Conservation (phyloP, 2,797 vertebrate genomes). For the Sebastes hopkinsi region DNA sequence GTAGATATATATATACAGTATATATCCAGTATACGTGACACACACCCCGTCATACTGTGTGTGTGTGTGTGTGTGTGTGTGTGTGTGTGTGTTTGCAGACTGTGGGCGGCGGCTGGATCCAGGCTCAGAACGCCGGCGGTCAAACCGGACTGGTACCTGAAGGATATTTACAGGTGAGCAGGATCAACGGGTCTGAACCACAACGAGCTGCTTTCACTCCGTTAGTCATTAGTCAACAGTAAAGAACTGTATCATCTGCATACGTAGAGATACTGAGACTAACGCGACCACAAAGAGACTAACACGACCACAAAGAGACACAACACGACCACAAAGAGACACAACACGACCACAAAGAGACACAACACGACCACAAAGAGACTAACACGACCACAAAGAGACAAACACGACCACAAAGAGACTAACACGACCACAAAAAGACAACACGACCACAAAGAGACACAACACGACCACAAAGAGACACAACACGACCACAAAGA, state of each 20-base stretch:
- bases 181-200: background rate
- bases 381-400: no score
- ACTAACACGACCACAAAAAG: no score
- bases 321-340: background rate
- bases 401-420: no score
- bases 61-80: background rate
- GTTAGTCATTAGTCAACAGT: background rate
- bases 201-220: no score
- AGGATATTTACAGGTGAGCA: slow-evolving; percentile 88
- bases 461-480: no score
- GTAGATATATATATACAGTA: no score
- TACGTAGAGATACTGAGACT: background rate
- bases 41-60: background rate
- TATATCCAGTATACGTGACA: background rate
- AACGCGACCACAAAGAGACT: no score
- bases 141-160: slow-evolving; percentile 89
- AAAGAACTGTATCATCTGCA: background rate
- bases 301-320: background rate
- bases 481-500: background rate
- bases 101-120: slow-evolving; percentile 91
- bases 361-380: no score
- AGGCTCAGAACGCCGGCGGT: slow-evolving; percentile 86
- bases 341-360: background rate
- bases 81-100: slow-evolving; percentile 68
- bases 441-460: background rate